A percentile compares a stretch with the other conserved stretches of the same genome.
Conservation (phyloP, 1,140 invertebrate genomes). For the Drosophila insularis region DNA sequence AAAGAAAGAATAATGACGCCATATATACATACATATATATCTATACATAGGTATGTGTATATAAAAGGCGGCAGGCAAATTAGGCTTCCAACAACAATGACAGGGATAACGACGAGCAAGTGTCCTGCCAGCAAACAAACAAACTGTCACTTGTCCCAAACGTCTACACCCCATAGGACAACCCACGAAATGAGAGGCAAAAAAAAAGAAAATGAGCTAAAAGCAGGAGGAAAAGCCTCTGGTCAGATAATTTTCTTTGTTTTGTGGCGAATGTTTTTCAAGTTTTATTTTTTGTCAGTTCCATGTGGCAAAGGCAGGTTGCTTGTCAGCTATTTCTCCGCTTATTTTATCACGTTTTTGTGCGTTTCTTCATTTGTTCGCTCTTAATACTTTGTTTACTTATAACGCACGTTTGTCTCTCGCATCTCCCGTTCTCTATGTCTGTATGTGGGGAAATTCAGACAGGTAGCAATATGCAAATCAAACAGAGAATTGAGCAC, state of each 20-base stretch:
- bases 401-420: slow-evolving; percentile 34
- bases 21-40: slow-evolving; percentile 30
- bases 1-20: slow-evolving; percentile 58
- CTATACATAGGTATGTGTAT: background rate
- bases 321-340: slow-evolving; percentile 67
- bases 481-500: slow-evolving; percentile 59
- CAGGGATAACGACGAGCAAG: slow-evolving; percentile 2
- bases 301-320: slow-evolving; percentile 6
- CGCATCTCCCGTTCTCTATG: background rate
- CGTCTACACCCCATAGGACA: slow-evolving; percentile 26
- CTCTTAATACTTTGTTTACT: slow-evolving; percentile 50
- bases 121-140: slow-evolving; percentile 51
- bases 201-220: background rate
- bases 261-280: slow-evolving; percentile 65
- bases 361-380: slow-evolving; percentile 47
- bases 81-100: slow-evolving; percentile 44
- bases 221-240: slow-evolving; percentile 31
- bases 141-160: slow-evolving; percentile 72
- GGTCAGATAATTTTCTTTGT: slow-evolving; percentile 79
- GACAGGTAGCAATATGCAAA: slow-evolving; percentile 77
- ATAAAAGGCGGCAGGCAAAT: slow-evolving; percentile 61
- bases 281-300: slow-evolving; percentile 26
- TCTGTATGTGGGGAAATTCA: slow-evolving; percentile 26
- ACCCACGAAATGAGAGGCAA: background rate
- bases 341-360: slow-evolving; percentile 67